A percentile compares a stretch with the other conserved stretches of the same genome.
Conservation (phyloP, 2,797 vertebrate species). For the Sciaenops ocellatus region DNA sequence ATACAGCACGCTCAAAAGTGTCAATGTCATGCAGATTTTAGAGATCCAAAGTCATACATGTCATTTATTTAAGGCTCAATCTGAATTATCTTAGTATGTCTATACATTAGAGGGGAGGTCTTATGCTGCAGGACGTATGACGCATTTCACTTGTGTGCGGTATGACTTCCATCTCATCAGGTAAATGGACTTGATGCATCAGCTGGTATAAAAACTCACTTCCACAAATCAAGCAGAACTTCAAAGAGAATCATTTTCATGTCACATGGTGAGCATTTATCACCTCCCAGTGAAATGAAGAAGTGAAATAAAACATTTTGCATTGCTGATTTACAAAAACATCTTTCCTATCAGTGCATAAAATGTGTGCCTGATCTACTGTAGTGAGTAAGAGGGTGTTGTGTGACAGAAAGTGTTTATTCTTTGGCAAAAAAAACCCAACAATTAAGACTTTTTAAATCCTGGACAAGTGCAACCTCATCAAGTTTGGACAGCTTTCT, state of each 20-base stretch:
- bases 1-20: neutral
- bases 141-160: conserved; percentile 20
- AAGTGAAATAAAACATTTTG: conserved; percentile 36
- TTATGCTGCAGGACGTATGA: conserved; percentile 24
- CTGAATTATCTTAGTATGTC: neutral
- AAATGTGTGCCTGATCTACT: neutral
- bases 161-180: conserved; percentile 43
- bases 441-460: conserved; percentile 7
- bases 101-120: neutral
- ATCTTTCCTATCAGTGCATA: neutral
- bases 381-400: neutral
- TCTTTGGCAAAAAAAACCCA: too few species aligned
- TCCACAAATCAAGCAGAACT: conserved; percentile 50
- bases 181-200: conserved; percentile 45
- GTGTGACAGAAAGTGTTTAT: conserved; percentile 2
- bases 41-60: neutral
- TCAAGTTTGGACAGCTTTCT: conserved; percentile 8
- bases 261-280: conserved; percentile 39
- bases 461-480: conserved; percentile 6
- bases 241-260: conserved; percentile 30
- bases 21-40: neutral
- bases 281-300: conserved; percentile 5
- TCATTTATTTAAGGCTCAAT: neutral
- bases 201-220: conserved; percentile 36
- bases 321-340: neutral